These are phyloP conservation scores for Semicossyphus pulcher DNA, from an alignment of 2,113 vertebrate genomes.

Conservation along the genomic window DNA sequence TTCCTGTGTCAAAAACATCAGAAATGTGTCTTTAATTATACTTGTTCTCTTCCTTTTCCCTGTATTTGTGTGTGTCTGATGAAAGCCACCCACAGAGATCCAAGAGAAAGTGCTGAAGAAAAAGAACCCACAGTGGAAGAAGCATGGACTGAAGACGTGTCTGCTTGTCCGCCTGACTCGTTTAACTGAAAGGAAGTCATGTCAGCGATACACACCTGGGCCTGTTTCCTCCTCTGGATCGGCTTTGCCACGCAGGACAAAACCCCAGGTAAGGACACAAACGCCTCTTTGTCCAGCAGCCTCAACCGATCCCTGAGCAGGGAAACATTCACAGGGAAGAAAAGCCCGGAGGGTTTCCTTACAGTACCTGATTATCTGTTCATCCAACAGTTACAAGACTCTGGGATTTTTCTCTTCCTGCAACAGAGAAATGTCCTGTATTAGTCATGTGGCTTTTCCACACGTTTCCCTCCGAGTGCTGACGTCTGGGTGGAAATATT, in stretches of 20 bases:
- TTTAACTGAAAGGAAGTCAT: conserved; percentile 49
- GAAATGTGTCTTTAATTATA: conserved; percentile 58
- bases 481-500: conserved; percentile 18
- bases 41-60: background rate
- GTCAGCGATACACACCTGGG: conserved; percentile 61
- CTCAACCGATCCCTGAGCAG: conserved; percentile 15
- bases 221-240: conserved; percentile 64
- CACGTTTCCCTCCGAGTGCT: background rate
- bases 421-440: background rate
- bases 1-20: conserved; percentile 3
- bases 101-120: conserved; percentile 10
- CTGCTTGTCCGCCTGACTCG: background rate
- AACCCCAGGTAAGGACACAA: conserved; percentile 74
- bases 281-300: conserved; percentile 50
- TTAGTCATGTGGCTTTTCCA: conserved; percentile 16
- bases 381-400: background rate
- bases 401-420: background rate
- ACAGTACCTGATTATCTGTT: background rate
- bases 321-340: background rate
- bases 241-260: conserved; percentile 56
- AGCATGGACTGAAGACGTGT: conserved; percentile 28
- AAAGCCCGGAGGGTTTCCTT: conserved; percentile 13
- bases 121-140: background rate
- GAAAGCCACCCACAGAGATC: conserved; percentile 54
- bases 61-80: conserved; percentile 7